These are phyloP conservation scores for Cerceris rybyensis DNA, from an alignment of 2,888 invertebrate genomes.

Conservation along the genomic window DNA sequence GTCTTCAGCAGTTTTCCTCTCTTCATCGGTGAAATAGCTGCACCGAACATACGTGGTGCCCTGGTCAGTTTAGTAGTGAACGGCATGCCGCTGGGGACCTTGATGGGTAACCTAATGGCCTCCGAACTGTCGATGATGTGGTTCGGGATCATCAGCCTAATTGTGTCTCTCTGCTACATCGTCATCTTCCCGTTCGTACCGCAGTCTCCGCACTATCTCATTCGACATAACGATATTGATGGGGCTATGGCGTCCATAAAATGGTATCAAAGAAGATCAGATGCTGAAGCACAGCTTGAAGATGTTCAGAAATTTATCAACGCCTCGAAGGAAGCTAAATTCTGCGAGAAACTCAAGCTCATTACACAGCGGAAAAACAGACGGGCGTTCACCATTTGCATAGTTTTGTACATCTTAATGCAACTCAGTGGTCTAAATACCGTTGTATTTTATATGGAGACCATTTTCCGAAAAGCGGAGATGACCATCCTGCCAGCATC, in stretches of 20 bases:
- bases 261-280: slow-evolving; percentile 66
- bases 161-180: slow-evolving; percentile 66
- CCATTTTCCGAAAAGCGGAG: slow-evolving; percentile 64
- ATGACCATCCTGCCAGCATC: slow-evolving; percentile 62
- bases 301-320: slow-evolving; percentile 59
- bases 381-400: slow-evolving; percentile 60
- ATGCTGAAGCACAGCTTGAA: slow-evolving; percentile 61
- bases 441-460: slow-evolving; percentile 70
- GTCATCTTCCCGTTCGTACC: slow-evolving; percentile 69
- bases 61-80: slow-evolving; percentile 69
- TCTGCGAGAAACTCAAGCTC: slow-evolving; percentile 38
- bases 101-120: slow-evolving; percentile 74
- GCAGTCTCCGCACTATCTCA: slow-evolving; percentile 73
- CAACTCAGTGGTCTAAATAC: slow-evolving; percentile 69
- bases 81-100: slow-evolving; percentile 71
- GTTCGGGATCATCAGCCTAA: slow-evolving; percentile 70
- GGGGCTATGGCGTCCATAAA: slow-evolving; percentile 63
- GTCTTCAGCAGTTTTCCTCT: slow-evolving; percentile 69
- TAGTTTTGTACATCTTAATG: slow-evolving; percentile 65
- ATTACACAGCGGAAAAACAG: slow-evolving; percentile 47
- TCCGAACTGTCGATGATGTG: slow-evolving; percentile 67
- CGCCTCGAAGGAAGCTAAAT: slow-evolving; percentile 26
- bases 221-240: slow-evolving; percentile 41
- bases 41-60: slow-evolving; percentile 69
- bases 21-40: slow-evolving; percentile 73